Conservation (phyloP, 2,888 invertebrate genomes). For the Eilema depressum region DNA sequence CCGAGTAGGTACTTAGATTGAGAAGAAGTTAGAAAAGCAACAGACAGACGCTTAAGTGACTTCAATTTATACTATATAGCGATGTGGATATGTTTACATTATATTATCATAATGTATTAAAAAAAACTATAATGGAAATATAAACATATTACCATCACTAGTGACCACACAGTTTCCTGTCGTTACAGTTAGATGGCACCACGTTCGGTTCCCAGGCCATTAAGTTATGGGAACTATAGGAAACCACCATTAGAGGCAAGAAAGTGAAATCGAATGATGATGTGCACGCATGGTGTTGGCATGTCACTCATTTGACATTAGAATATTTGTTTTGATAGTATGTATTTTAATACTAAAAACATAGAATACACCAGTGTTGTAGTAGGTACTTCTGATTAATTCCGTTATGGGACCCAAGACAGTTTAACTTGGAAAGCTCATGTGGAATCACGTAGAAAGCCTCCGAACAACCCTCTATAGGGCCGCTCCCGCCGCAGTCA, state of each 20-base stretch:
- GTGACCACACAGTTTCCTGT: constrained; percentile 52
- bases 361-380: no score
- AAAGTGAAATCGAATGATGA: constrained; percentile 67
- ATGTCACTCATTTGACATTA: constrained; percentile 28
- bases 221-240: constrained; percentile 61
- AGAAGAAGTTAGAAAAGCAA: background rate
- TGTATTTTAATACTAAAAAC: no score
- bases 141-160: constrained; percentile 46
- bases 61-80: no score
- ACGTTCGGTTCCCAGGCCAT: constrained; percentile 47
- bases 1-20: no score
- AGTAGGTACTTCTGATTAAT: no score
- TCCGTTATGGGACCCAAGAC: no score
- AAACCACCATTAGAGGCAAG: constrained; percentile 55
- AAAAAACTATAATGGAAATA: constrained; percentile 8
- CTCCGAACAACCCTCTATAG: no score
- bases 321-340: no score
- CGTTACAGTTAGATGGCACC: constrained; percentile 29
- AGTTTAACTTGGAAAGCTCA: no score
- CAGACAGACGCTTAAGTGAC: no score
- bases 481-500: no score
- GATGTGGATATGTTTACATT: background rate
- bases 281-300: constrained; percentile 42
- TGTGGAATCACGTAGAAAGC: no score
- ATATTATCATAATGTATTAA: background rate